phyloP scores from a whole-genome alignment of 1,140 invertebrate species.

The Rhopalosiphum padi region DNA sequence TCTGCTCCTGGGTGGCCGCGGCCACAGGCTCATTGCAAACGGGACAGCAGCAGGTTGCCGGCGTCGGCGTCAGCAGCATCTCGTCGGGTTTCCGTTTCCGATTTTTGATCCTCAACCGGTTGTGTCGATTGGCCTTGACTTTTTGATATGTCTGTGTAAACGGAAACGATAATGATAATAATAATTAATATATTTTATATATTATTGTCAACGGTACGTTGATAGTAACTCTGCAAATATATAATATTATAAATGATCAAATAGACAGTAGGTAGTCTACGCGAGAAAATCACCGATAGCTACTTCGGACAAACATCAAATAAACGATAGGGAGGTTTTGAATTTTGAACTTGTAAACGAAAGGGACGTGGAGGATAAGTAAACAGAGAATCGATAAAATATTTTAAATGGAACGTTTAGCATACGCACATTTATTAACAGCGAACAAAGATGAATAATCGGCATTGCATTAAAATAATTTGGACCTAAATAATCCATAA shows the following conservation, averaged over 20 bases:
- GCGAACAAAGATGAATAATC: no score
- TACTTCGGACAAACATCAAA: background rate
- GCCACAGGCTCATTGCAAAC: conserved; percentile 74
- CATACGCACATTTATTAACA: no score
- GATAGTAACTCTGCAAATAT: background rate
- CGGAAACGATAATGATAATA: background rate
- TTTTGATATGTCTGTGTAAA: conserved; percentile 74
- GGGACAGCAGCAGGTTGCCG: conserved; percentile 69
- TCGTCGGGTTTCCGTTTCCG: conserved; percentile 75
- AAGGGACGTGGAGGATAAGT: no score
- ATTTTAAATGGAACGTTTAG: no score
- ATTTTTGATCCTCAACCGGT: conserved; percentile 71
- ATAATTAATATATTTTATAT: background rate
- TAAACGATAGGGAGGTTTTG: background rate
- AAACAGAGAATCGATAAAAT: no score
- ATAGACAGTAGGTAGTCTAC: background rate
- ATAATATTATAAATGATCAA: background rate
- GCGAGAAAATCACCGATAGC: background rate
- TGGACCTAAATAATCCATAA: no score
- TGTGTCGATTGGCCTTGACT: conserved; percentile 81
- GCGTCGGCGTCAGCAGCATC: conserved; percentile 61
- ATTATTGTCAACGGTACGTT: background rate
- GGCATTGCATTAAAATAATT: no score
- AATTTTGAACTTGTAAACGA: background rate
- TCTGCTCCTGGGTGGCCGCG: conserved; percentile 71